Conservation (phyloP, 2,797 vertebrate species). For the Notoglanidium macrostoma region DNA sequence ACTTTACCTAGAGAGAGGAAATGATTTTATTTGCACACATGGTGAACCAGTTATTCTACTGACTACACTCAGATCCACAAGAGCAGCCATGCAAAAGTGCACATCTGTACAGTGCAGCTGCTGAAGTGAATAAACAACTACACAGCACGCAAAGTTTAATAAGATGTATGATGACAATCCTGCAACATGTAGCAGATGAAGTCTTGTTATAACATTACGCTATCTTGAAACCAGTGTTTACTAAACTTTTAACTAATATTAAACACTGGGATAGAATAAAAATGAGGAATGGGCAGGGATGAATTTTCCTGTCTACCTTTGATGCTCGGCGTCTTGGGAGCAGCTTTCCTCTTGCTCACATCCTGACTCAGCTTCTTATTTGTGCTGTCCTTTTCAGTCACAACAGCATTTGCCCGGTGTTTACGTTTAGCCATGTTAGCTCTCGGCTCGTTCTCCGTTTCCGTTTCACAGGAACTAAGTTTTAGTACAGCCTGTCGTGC, state of each 20-base stretch:
- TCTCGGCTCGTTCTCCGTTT: not conserved
- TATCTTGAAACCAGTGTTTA: not conserved
- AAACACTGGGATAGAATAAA: no score
- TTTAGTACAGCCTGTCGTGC: not conserved
- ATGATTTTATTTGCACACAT: not conserved
- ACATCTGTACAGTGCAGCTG: conserved; percentile 44
- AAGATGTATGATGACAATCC: not conserved
- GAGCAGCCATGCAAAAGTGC: conserved; percentile 44
- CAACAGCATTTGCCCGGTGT: conserved; percentile 20
- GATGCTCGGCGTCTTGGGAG: conserved; percentile 48
- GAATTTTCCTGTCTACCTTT: conserved; percentile 63
- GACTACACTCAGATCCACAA: conserved; percentile 23
- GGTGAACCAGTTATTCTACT: conserved; percentile 34
- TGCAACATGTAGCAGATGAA: not conserved
- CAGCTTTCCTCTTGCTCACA: conserved; percentile 50
- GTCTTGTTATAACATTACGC: not conserved
- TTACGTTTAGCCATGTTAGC: conserved; percentile 74
- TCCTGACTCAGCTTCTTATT: conserved; percentile 69
- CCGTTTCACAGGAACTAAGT: not conserved
- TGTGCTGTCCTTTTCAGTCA: conserved; percentile 61
- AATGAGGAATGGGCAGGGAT: no score
- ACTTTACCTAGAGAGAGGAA: not conserved
- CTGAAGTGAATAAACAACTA: not conserved
- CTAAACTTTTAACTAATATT: not conserved
- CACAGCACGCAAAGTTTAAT: not conserved